Evolutionary conservation across 2,113 vertebrate genomes (phyloP), one percentile per base, ranked within the genome.

Genomic region (Myotis brandtii): DNA sequence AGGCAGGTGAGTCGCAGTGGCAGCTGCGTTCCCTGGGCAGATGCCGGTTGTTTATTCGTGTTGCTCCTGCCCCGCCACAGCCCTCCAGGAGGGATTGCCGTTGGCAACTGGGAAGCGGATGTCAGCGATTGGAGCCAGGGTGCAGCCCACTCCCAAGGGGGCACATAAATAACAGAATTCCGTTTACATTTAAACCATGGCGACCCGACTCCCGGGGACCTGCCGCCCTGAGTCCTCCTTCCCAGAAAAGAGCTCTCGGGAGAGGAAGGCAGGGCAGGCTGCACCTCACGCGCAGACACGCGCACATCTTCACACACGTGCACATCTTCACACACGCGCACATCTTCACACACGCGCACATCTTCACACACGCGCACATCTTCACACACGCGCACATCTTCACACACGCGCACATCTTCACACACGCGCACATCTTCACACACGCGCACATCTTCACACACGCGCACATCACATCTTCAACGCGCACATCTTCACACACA

Each of bases 101-200:
- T 64, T 82, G 80, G 32, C 67, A 84, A 66, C 56, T 23, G 62
- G 95, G 91, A 95, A 62, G 77, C 30, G 12, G 83, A 90, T 13
- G 30, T 95, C 69, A 64, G 91, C 94, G 75, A 64, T 7, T 32
- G 62, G 85, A 76, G 86, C 48, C 66, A 73, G 50, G 59, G 5
- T 67, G 32, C 76, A 40, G 30, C 69, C 81, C 76, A 91, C 92
- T 88, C 93, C 79, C 4, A 96, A 92, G 91, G 86, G 94, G 94
- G 80, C 48, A 89, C 79, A 97, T 96, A 97, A 96, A 97, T 93
- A 97, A 75, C 82, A 85, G n/a, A 77, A 93, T 84, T 96, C 86
- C 62, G 82, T 69, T 86, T 94, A 66, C 32, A 94, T 50, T 67
- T 93, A 72, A 90, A 95, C 93, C 75, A 54, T 9, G 59, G 72